Conservation (phyloP, 1,140 invertebrate species). For the Caenorhabditis brenneri region DNA sequence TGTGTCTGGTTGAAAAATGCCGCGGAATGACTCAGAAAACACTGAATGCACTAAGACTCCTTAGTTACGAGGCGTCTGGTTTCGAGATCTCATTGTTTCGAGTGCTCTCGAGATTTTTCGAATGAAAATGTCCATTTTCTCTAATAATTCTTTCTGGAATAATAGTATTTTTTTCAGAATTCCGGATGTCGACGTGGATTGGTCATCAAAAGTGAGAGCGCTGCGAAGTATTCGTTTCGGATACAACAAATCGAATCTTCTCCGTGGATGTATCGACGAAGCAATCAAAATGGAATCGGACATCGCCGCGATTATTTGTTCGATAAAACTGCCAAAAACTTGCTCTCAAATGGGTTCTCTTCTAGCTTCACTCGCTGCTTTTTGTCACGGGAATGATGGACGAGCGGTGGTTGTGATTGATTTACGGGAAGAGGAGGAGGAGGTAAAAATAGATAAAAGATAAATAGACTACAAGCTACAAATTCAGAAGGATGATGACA, state of each 20-base stretch:
- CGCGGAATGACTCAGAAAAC: no score
- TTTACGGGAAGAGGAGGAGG: background rate
- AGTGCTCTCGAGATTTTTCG: no score
- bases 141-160: no score
- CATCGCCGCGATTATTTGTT: background rate
- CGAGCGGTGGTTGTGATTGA: conserved; percentile 19
- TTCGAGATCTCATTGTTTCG: no score
- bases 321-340: background rate
- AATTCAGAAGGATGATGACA: background rate
- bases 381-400: conserved; percentile 13
- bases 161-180: conserved; percentile 3
- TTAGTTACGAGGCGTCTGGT: no score
- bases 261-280: background rate
- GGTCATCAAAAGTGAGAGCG: background rate
- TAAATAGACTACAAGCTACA: background rate
- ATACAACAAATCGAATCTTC: background rate
- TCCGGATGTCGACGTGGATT: background rate
- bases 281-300: background rate
- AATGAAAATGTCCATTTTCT: no score
- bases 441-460: background rate
- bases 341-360: conserved; percentile 1
- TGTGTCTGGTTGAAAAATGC: no score
- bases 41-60: no score
- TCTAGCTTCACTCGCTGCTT: background rate
- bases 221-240: conserved; percentile 2